Conservation (phyloP, 2,113 vertebrate genomes). For the Dasypus novemcinctus region DNA sequence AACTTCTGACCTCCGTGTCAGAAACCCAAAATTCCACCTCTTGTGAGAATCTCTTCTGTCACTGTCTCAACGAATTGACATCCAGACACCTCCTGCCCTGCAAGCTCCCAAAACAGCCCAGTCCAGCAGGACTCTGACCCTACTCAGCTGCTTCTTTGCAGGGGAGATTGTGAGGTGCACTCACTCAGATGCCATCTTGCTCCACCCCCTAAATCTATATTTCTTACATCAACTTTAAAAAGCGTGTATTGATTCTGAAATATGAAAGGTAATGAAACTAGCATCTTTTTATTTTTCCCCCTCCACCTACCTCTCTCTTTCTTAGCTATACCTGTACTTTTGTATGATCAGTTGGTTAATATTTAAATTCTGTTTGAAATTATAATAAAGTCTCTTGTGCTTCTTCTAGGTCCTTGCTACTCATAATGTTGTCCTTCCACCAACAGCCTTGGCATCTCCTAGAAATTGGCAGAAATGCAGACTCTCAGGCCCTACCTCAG, state of each 20-base stretch:
- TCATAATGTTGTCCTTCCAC: background rate
- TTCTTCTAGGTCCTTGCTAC: background rate
- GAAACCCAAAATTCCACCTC: too few species aligned
- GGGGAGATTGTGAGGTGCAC: too few species aligned
- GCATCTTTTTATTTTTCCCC: background rate
- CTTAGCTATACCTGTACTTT: background rate
- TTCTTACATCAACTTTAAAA: conserved; percentile 10
- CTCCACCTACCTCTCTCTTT: background rate
- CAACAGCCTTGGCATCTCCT: background rate
- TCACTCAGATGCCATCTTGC: too few species aligned
- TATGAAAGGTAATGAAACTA: background rate
- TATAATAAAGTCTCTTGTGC: background rate
- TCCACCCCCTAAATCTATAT: too few species aligned
- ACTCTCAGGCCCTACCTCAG: background rate
- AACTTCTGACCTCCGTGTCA: too few species aligned
- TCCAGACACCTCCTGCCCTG: too few species aligned
- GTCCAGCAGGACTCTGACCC: too few species aligned
- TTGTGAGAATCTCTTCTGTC: too few species aligned
- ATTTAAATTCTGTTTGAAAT: conserved; percentile 44
- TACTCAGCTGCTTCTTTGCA: too few species aligned
- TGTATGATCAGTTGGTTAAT: background rate
- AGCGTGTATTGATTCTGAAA: conserved; percentile 29
- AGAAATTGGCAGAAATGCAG: background rate
- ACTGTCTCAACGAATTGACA: too few species aligned
- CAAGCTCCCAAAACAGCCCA: too few species aligned